Conservation (phyloP, 2,797 vertebrate species). For the Macropodus opercularis region DNA sequence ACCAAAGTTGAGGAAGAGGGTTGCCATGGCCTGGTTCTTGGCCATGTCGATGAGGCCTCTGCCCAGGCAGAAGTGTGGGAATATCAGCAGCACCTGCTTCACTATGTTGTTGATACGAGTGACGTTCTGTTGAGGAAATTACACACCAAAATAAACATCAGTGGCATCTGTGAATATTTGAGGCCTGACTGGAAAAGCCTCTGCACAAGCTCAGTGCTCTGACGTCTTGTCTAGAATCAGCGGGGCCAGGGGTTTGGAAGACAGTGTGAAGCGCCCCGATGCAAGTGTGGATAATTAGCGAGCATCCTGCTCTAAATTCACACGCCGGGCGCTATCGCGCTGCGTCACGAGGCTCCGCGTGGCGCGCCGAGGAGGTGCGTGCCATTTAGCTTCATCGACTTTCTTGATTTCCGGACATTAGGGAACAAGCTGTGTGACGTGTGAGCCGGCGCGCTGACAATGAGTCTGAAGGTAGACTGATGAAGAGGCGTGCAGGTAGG, state of each 20-base stretch:
- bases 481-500: constrained; percentile 32
- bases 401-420: constrained; percentile 8
- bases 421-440: constrained; percentile 30
- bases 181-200: constrained; percentile 16
- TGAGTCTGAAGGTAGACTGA: constrained; percentile 40
- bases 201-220: constrained; percentile 20
- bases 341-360: constrained; percentile 25
- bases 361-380: neutral
- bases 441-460: constrained; percentile 18
- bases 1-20: constrained; percentile 90
- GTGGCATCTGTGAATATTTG: constrained; percentile 15
- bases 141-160: constrained; percentile 24
- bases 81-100: constrained; percentile 94
- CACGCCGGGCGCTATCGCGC: constrained; percentile 37
- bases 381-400: constrained; percentile 33
- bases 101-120: constrained; percentile 90
- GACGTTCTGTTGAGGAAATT: constrained; percentile 82
- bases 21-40: constrained; percentile 95
- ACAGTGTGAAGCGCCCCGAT: constrained; percentile 11
- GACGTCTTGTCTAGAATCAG: constrained; percentile 35
- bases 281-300: constrained; percentile 56
- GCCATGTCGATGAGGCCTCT: constrained; percentile 98
- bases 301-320: constrained; percentile 41
- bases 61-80: constrained; percentile 97
- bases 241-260: constrained; percentile 29